Evolutionary conservation across 1,140 invertebrate species (phyloP), one percentile per base, ranked within the genome.

Genomic region (Cydia amplana): DNA sequence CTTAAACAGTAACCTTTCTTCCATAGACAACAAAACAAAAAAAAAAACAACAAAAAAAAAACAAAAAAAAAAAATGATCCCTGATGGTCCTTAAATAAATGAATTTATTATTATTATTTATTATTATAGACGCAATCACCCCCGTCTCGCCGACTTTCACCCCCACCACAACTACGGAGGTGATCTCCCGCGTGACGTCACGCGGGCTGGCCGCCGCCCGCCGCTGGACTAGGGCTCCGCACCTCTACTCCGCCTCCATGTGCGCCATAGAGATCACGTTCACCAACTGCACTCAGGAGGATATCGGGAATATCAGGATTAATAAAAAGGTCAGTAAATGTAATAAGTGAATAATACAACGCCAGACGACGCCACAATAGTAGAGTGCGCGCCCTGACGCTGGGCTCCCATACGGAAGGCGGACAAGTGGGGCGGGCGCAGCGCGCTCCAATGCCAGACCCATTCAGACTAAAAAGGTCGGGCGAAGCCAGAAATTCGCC

Each of bases 221-320:
- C 83, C 94, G 96, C 76, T 98, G 97, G 93, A 96, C 96, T 0
- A 94, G 98, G 79, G 94, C 95, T 9, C 96, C 97, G 32, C 98
- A 99, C 89, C 94, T 99, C 73, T 97, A 96, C 91, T 98, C 97
- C 25, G 94, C 96, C 28, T 94, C 94, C 77, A 98, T 99, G 96
- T 95, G 95, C 74, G 96, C 96, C 60, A 93, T 99, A 9, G 97
- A 99, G 91, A 91, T 99, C 72, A 94, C 93, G 20, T 96, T 99
- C 86, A 94, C 94, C 4, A 99, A 99, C 91, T 94, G 95, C 83
- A 93, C 93, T 64, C 94, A 93, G 25, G 94, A 96, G 51, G 94
- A 95, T 64, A 94, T 99, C 40, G 94, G 92, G 28, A 95, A 96
- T 79, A 96, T 99, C 74, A 94, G 94, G 78, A 88, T 98, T 78